Conservation (phyloP, 1,140 invertebrate species). For the Calephelis virginiensis region DNA sequence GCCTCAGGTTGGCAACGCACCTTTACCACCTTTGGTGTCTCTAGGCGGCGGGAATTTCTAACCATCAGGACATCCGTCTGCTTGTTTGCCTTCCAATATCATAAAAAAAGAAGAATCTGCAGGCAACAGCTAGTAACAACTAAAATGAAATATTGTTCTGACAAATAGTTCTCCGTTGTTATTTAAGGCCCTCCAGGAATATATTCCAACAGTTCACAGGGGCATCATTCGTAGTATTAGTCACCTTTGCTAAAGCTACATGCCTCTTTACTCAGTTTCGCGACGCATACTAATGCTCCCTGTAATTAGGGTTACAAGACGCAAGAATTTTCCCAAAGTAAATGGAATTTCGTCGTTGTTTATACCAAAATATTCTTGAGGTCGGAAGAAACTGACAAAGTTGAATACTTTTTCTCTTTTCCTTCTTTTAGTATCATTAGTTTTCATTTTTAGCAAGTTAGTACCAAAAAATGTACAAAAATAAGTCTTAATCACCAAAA, state of each 20-base stretch:
- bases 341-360: slow-evolving; percentile 14
- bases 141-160: slow-evolving; percentile 8
- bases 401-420: too few species aligned
- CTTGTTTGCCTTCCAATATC: too few species aligned
- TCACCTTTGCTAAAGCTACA: slow-evolving; percentile 56
- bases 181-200: slow-evolving; percentile 29
- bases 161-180: slow-evolving; percentile 28
- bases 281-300: slow-evolving; percentile 62
- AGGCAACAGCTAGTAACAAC: not conserved
- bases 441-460: too few species aligned
- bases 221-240: slow-evolving; percentile 53
- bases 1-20: too few species aligned
- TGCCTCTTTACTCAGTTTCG: slow-evolving; percentile 51
- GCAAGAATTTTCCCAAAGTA: slow-evolving; percentile 29
- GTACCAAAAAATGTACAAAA: too few species aligned
- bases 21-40: too few species aligned
- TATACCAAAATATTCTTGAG: not conserved
- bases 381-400: too few species aligned
- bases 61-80: too few species aligned
- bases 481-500: too few species aligned
- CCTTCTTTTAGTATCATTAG: too few species aligned
- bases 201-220: slow-evolving; percentile 42
- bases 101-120: too few species aligned
- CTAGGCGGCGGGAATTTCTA: too few species aligned
- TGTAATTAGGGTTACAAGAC: slow-evolving; percentile 11